Percentiles rank a stretch among this genome's conserved stretches.
Evolutionary conservation across 1,140 invertebrate genomes (phyloP).

Genomic region (Rhagoletis pomonella): DNA sequence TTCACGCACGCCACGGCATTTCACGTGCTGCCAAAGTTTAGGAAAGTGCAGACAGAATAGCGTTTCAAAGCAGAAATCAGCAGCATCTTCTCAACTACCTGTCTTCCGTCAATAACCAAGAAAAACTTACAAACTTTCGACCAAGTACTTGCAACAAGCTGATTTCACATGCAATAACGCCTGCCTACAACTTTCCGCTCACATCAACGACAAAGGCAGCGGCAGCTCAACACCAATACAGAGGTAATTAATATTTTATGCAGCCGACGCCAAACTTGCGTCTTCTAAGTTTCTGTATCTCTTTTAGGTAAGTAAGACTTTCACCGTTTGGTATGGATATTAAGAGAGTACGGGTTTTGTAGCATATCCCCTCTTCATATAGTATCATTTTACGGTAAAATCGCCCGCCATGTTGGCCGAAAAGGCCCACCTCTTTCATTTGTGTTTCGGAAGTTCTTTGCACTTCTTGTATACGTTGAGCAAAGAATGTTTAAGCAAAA

Average conservation of each 20-base stretch:
- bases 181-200: neutral
- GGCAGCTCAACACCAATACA: neutral
- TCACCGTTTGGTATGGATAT: neutral
- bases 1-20: neutral
- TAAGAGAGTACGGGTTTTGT: no score
- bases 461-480: neutral
- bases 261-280: neutral
- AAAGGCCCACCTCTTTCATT: neutral
- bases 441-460: neutral
- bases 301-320: neutral
- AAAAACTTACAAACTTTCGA: neutral
- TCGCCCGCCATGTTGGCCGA: neutral
- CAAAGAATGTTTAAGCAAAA: constrained; percentile 27
- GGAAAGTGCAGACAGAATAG: neutral
- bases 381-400: constrained; percentile 6
- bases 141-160: constrained; percentile 1
- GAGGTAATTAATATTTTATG: constrained; percentile 44
- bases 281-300: neutral
- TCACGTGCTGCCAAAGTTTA: constrained; percentile 18
- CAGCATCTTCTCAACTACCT: neutral
- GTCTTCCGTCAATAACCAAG: neutral
- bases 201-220: neutral
- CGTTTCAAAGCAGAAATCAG: neutral
- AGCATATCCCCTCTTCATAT: neutral
- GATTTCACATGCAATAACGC: constrained; percentile 11